These are phyloP conservation scores for Sterna hirundo DNA, from an alignment of 2,113 vertebrate species.

Conservation along the genomic window DNA sequence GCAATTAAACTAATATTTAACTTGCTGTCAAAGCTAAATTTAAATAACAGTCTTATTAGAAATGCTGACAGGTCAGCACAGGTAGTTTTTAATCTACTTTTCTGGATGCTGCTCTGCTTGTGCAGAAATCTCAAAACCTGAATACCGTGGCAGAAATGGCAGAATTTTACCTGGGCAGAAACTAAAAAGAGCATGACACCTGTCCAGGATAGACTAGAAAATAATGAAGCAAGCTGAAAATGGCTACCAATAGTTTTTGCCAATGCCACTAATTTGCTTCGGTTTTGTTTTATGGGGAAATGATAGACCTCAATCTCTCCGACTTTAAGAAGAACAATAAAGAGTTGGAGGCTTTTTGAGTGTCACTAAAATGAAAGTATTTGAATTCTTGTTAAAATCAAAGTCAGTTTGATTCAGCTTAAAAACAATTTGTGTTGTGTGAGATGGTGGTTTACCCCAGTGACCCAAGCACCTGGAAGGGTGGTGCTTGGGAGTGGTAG, in stretches of 20 bases:
- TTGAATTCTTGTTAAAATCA: not conserved
- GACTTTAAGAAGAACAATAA: not conserved
- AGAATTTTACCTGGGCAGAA: not conserved
- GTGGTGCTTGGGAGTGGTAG: not conserved
- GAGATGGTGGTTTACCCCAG: not conserved
- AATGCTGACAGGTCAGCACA: not conserved
- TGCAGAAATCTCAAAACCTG: not conserved
- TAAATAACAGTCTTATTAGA: conserved; percentile 1
- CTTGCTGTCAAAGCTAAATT: conserved; percentile 36
- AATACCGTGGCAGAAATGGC: not conserved
- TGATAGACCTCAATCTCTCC: not conserved
- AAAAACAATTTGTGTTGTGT: not conserved
- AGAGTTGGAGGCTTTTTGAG: not conserved
- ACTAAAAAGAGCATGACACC: not conserved
- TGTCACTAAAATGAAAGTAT: not conserved
- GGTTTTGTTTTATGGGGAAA: not conserved
- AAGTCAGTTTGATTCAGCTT: not conserved
- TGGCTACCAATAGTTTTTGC: not conserved
- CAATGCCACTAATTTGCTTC: not conserved
- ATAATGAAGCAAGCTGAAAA: not conserved
- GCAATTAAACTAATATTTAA: conserved; percentile 67
- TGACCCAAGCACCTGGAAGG: not conserved
- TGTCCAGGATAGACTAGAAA: not conserved
- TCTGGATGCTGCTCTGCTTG: not conserved
- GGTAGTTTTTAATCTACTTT: not conserved